Conservation (phyloP, 2,888 invertebrate species). For the Tetanocera ferruginea region DNA sequence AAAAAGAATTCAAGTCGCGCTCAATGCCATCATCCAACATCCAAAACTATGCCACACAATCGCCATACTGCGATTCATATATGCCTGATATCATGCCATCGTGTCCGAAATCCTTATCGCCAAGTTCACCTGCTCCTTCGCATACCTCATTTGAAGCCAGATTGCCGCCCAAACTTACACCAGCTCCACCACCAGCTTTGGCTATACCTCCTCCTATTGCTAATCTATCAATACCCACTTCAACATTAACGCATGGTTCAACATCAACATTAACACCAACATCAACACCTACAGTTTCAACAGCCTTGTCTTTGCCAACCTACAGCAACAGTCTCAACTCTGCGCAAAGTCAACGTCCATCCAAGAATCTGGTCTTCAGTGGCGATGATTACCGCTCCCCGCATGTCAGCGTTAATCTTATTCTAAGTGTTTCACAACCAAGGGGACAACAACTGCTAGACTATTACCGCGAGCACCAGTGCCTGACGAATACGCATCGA, state of each 20-base stretch:
- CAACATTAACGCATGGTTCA: background rate
- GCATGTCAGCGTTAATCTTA: slow-evolving; percentile 46
- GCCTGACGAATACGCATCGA: slow-evolving; percentile 55
- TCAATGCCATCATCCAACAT: background rate
- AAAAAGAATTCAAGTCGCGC: background rate
- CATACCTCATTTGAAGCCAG: background rate
- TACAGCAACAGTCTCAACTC: background rate
- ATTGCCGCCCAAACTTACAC: background rate
- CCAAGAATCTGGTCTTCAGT: slow-evolving; percentile 7
- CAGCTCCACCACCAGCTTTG: slow-evolving; percentile 17
- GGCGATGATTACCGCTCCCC: slow-evolving; percentile 18
- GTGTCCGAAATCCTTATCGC: background rate
- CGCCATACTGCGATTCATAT: background rate
- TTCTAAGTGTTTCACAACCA: slow-evolving; percentile 53
- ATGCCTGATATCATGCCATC: background rate
- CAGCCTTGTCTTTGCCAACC: background rate
- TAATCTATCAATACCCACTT: background rate
- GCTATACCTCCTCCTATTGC: slow-evolving; percentile 19
- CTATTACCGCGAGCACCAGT: slow-evolving; percentile 52
- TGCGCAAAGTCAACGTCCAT: background rate
- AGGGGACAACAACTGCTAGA: slow-evolving; percentile 55
- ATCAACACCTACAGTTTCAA: background rate
- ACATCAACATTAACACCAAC: background rate
- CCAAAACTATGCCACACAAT: slow-evolving; percentile 24
- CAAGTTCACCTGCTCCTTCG: slow-evolving; percentile 7